A percentile compares a stretch with the other conserved stretches of the same genome.
Evolutionary conservation across 2,888 invertebrate genomes (phyloP).

Genomic region (Volucella bombylans): DNA sequence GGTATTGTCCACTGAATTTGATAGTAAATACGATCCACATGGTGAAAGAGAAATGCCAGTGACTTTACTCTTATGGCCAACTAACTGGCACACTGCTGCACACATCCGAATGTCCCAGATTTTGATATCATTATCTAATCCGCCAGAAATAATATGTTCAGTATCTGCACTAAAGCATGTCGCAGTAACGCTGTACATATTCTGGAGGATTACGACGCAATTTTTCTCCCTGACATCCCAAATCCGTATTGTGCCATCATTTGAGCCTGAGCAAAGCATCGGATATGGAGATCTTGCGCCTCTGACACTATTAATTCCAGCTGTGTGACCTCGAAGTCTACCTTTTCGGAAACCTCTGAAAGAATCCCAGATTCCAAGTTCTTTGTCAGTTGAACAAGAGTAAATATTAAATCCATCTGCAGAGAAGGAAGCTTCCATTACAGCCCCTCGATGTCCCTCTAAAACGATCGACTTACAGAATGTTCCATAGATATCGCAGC

Average conservation of each 20-base stretch:
- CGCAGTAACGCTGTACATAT: constrained; percentile 90
- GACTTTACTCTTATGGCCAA: constrained; percentile 97
- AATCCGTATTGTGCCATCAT: constrained; percentile 85
- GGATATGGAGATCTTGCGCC: too few species aligned
- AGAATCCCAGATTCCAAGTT: constrained; percentile 97
- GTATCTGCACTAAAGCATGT: constrained; percentile 97
- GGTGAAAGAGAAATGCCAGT: constrained; percentile 89
- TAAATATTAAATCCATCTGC: constrained; percentile 91
- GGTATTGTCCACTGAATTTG: constrained; percentile 98
- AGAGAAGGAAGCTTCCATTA: constrained; percentile 95
- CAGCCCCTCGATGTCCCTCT: constrained; percentile 97
- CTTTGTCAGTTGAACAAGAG: constrained; percentile 96
- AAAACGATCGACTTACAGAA: constrained; percentile 97
- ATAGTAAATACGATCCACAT: constrained; percentile 92
- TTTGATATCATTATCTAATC: constrained; percentile 98
- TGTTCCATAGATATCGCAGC: constrained; percentile 99
- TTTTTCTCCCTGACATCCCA: constrained; percentile 88
- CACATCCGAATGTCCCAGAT: constrained; percentile 98
- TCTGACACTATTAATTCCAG: constrained; percentile 87
- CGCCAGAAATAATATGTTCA: constrained; percentile 96
- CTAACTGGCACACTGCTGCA: constrained; percentile 90
- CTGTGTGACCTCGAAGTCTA: constrained; percentile 92
- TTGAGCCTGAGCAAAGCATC: background rate
- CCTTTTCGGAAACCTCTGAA: constrained; percentile 94
- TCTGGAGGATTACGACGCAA: constrained; percentile 89